Base-by-base conservation (phyloP, 2,113 vertebrate genomes). In the Leuciscus idus region DNA sequence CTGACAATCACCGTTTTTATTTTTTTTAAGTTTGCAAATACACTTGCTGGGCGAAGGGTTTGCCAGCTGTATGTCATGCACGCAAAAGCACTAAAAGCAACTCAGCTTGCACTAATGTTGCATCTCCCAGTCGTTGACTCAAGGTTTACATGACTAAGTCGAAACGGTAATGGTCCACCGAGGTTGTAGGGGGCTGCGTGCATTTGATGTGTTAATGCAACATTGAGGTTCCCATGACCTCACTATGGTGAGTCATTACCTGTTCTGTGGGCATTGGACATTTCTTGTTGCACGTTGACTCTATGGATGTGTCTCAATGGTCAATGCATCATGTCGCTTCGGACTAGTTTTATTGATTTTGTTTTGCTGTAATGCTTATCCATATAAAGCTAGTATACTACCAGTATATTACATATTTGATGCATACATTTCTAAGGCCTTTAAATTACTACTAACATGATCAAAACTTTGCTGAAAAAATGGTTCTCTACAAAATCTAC, bases 81-180 rank as follows among this genome's bases (percentile, higher is more conserved):
- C 28, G 61, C 68, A 11, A 48, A 81, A 64, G 30, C 79, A 50
- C 68, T 64, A 81, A 86, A 39, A 57, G 28, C 75, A 81, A 82
- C 84, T 87, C 86, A 1, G 46, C 48, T 26, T 70, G 76, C 84
- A 46, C 64, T 80, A 68, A 85, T 72, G 76, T 85, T 72, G 26
- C 39, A 19, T 74, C 57, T 62, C 68, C 28, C 39, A 82, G 78
- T 68, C 75, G 85, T 62, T 86, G 85, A 82, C 85, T 86, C 85
- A 86, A 36, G 23, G 43, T 59, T 79, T 79, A 55, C 75, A 84
- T 11, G 84, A 28, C 84, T 48, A 48, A 36, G 64, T 55, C 48
- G 30, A 70, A 64, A 59, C 11, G 13, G n/a, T 84, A 74, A 86
- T 68, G 68, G 75, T 88, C 59, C 81, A 5, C 33, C 64, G 81